These are phyloP conservation scores for Epicauta chinensis DNA, from an alignment of 1,140 invertebrate species.

Conservation along the genomic window DNA sequence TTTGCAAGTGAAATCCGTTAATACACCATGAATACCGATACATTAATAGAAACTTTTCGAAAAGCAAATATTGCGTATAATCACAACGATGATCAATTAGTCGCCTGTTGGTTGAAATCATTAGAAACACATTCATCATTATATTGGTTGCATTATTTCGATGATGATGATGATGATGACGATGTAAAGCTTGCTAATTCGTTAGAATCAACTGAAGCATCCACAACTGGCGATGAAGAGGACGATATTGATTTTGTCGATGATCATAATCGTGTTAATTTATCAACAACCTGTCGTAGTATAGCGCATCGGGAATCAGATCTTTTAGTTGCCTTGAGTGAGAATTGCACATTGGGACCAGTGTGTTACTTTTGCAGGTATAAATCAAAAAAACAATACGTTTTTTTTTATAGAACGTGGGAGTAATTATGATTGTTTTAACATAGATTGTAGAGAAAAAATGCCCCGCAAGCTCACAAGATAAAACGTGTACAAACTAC, in stretches of 20 bases:
- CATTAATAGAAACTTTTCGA: too few relatives aligned
- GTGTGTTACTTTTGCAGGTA: constrained; percentile 44
- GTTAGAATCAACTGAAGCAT: constrained; percentile 27
- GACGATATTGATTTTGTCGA: constrained; percentile 12
- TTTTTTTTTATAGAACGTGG: too few relatives aligned
- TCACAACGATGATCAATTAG: constrained; percentile 1
- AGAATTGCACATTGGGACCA: constrained; percentile 39
- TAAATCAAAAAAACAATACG: not conserved
- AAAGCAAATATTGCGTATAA: too few relatives aligned
- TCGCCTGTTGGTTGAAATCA: constrained; percentile 36
- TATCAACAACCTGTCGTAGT: constrained; percentile 31
- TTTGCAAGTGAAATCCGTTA: too few relatives aligned
- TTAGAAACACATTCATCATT: constrained; percentile 33
- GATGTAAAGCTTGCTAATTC: constrained; percentile 27
- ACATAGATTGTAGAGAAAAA: too few relatives aligned
- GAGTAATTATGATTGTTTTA: not conserved
- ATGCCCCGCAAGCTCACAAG: too few relatives aligned
- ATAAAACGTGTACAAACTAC: too few relatives aligned
- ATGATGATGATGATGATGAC: constrained; percentile 20
- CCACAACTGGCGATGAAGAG: constrained; percentile 24
- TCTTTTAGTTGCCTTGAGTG: constrained; percentile 36
- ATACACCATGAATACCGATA: too few relatives aligned
- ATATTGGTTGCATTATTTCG: constrained; percentile 34
- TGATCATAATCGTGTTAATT: constrained; percentile 5
- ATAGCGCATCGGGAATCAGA: constrained; percentile 40